Conservation (phyloP, 1,140 invertebrate species). For the Drosophila lini region DNA sequence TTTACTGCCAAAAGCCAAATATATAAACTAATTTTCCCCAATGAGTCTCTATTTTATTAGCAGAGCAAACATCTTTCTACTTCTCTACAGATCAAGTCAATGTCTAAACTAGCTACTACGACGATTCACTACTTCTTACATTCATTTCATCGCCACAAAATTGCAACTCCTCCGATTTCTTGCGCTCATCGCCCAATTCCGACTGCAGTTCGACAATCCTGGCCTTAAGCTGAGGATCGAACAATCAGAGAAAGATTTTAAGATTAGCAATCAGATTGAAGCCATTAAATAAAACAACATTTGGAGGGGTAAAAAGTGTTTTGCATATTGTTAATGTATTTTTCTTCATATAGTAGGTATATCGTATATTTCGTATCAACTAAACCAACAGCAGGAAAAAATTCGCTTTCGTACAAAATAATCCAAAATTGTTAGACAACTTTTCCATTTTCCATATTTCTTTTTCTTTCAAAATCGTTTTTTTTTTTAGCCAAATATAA, state of each 20-base stretch:
- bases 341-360: constrained; percentile 48
- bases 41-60: background rate
- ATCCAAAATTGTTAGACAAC: constrained; percentile 59
- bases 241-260: constrained; percentile 11
- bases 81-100: constrained; percentile 18
- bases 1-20: background rate
- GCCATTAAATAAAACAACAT: constrained; percentile 66
- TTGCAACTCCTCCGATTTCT: constrained; percentile 95
- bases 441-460: constrained; percentile 59
- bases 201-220: constrained; percentile 85
- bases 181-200: constrained; percentile 93
- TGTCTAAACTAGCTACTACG: constrained; percentile 20
- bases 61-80: background rate
- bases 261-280: constrained; percentile 30
- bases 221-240: constrained; percentile 63
- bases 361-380: constrained; percentile 73
- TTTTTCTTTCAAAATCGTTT: constrained; percentile 26
- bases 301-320: constrained; percentile 25
- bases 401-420: constrained; percentile 79
- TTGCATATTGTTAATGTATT: constrained; percentile 70
- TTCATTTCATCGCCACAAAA: constrained; percentile 92
- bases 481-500: constrained; percentile 45
- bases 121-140: constrained; percentile 85
- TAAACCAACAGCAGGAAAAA: constrained; percentile 83
- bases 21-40: background rate